Conservation (phyloP, 2,113 vertebrate species). For the Nanorana parkeri region DNA sequence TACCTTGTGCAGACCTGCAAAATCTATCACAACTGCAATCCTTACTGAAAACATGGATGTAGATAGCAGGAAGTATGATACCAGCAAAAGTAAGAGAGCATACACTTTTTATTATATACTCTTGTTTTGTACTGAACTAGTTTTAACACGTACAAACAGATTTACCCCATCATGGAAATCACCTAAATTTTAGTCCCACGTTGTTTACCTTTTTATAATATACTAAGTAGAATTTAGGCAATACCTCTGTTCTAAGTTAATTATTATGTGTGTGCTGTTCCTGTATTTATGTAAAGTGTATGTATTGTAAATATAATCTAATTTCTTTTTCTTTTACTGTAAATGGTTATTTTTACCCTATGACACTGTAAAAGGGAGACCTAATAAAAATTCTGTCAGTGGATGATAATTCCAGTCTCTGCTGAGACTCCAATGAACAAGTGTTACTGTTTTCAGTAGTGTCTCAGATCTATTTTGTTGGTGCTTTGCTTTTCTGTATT, state of each 20-base stretch:
- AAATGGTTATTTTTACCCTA: conserved; percentile 89
- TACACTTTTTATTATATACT: conserved; percentile 63
- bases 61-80: conserved; percentile 60
- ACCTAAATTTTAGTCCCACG: conserved; percentile 82
- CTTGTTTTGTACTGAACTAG: conserved; percentile 71
- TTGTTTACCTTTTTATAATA: conserved; percentile 85
- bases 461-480: conserved; percentile 96
- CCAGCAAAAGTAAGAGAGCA: conserved; percentile 67
- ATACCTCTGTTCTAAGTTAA: conserved; percentile 92
- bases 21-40: neutral
- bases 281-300: conserved; percentile 99
- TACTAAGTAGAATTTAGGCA: conserved; percentile 89
- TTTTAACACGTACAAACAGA: conserved; percentile 72
- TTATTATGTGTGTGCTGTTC: conserved; percentile 98
- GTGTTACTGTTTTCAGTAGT: conserved; percentile 89
- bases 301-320: conserved; percentile 99
- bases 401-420: conserved; percentile 86
- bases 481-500: conserved; percentile 97
- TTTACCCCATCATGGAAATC: conserved; percentile 67
- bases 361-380: conserved; percentile 89
- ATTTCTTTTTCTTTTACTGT: conserved; percentile 84
- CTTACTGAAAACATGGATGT: neutral
- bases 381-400: conserved; percentile 87
- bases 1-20: neutral
- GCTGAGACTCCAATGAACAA: conserved; percentile 90